Base-by-base conservation (phyloP, 2,888 invertebrate species). In the Agrenia bidenticulata region DNA sequence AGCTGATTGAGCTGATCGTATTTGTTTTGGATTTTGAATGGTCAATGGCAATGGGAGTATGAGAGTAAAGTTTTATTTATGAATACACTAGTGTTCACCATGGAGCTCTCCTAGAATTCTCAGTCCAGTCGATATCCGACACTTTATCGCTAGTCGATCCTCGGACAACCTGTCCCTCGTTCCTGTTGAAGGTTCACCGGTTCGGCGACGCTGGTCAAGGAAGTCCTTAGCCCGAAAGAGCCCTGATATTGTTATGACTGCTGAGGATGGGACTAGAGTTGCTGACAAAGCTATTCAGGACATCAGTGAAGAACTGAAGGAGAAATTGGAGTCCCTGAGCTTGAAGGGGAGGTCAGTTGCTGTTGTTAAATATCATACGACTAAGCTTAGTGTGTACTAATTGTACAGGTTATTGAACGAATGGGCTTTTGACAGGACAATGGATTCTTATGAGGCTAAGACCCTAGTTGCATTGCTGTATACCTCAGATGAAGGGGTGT, bases 91-190 rank as follows among this genome's bases (percentile, higher is more conserved):
- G 80, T 80, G 80, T 67, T 81, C 81, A 15, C 82, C 82, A 1
- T 82, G 82, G 82, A 81, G 80, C 67, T 82, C 82, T 1, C 82
- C 82, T 1, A 77, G 81, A 32, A 80, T 82, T 41, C 77, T 82
- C 51, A 81, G 81, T 63, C 81, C 82, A 11, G 81, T 82, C 13
- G 81, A 81, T 72, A 79, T 81, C 26, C 78, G 80, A 15, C 81
- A 81, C 58, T 80, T 81, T 57, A 77, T 81, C 57, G 79, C 79
- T 2, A 81, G 81, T 70, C 78, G 80, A 37, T 82, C 82, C 4
- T 80, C 80, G 2, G 82, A 82, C 72, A 81, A 82, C 67, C 75
- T 81, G 41, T 78, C 79, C 4, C 42, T 78, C 9, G 78, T 78
- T 60, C 76, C 76, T 21, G 45, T 67, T 21, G 76, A 77, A 17